phyloP scores from a whole-genome alignment of 2,888 invertebrate species.

The Poecilus cupreus region DNA sequence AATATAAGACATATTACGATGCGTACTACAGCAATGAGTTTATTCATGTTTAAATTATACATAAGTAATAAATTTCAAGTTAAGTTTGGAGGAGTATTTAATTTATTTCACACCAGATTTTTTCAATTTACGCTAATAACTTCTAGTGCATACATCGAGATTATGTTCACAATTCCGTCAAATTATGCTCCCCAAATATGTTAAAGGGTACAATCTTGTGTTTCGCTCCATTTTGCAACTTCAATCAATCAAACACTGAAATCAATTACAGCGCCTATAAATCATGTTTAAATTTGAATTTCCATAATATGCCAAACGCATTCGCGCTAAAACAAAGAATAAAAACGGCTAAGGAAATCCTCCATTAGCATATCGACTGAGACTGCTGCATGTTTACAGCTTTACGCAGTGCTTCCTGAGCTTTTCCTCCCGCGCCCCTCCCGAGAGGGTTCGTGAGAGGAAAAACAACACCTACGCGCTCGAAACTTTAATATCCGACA shows the following conservation, averaged over 20 bases:
- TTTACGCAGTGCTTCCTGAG: background rate
- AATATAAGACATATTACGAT: too few species aligned
- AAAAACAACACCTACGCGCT: slow-evolving; percentile 32
- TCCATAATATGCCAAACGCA: slow-evolving; percentile 7
- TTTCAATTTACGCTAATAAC: too few species aligned
- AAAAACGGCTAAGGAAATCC: slow-evolving; percentile 26
- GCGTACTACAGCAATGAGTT: too few species aligned
- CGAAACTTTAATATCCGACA: background rate
- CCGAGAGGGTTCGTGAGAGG: background rate
- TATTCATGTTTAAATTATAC: too few species aligned
- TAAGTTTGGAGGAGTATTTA: too few species aligned
- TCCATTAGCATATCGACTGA: slow-evolving; percentile 35
- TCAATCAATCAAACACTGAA: background rate
- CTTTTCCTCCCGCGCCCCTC: background rate
- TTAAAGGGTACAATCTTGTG: too few species aligned
- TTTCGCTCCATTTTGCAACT: too few species aligned
- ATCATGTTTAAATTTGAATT: background rate
- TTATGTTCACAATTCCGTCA: too few species aligned
- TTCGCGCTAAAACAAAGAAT: slow-evolving; percentile 12
- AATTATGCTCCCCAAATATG: too few species aligned
- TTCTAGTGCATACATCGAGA: too few species aligned
- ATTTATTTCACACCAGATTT: too few species aligned
- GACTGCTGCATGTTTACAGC: slow-evolving; percentile 22
- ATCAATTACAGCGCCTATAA: slow-evolving; percentile 8
- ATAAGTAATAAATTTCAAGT: too few species aligned